Base-by-base conservation (phyloP, 1,140 invertebrate genomes). In the Ectropis grisescens region DNA sequence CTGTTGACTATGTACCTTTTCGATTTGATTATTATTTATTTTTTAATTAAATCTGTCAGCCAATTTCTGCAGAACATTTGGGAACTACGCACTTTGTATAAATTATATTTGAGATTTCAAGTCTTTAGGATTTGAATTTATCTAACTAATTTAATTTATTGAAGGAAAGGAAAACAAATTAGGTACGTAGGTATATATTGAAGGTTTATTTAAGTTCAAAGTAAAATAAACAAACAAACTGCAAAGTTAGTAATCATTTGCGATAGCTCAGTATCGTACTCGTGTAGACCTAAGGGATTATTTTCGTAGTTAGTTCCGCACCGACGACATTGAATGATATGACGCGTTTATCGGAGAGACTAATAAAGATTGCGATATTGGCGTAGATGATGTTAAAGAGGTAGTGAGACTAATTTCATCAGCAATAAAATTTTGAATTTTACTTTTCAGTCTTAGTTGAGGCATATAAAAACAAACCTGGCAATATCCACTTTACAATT, bases 351-450 rank as follows among this genome's bases (percentile, higher is more conserved):
- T 13, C 32, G 32, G 7, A 33, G 32, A 33, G 32, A 13, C 11
- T 33, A 26, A 26, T 33, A 33, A 25, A 33, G 23, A 33, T 26
- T 16, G 32, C 23, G 32, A 33, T 33, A 33, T 26, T 33, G 32
- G 32, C 13, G 32, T 33, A 26, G 32, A 33, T 33, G 32, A 33
- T 33, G 32, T 33, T 26, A 23, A 33, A 33, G 32, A 26, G 32
- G 32, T 33, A 26, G 32, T 33, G 23, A 33, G 23, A 33, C 13
- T 33, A 29, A 31, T 34, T 34, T 34, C 32, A 27, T 34, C 32
- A 34, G 32, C 32, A 34, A 34, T 34, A 34, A 34, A 27, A 34
- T 8, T 34, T 34, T 34, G 32, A 34, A 34, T 34, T 34, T 34
- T 34, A 27, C 24, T 34, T 34, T 34, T 34, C 24, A 34, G 23